Conservation (phyloP, 2,888 invertebrate species). For the Tryphoninae sp. region DNA sequence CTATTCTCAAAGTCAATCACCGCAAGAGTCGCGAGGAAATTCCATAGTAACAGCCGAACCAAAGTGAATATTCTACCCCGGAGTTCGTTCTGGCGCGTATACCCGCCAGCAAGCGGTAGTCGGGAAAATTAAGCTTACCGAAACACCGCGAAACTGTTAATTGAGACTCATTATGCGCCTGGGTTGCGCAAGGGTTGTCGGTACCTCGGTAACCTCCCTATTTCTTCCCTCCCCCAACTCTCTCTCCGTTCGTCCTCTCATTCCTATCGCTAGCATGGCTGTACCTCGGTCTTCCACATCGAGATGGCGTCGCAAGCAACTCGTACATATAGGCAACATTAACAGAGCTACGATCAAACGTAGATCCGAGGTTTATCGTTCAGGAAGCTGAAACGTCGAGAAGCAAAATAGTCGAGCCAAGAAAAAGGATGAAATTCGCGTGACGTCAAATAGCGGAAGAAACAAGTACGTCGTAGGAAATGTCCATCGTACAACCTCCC, state of each 20-base stretch:
- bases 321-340: background rate
- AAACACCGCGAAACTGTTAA: constrained; percentile 81
- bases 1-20: background rate
- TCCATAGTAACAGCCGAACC: constrained; percentile 14
- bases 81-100: constrained; percentile 31
- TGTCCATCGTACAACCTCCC: constrained; percentile 20
- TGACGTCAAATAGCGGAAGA: constrained; percentile 16
- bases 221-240: constrained; percentile 34
- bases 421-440: constrained; percentile 52
- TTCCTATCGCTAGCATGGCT: constrained; percentile 14
- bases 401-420: constrained; percentile 23
- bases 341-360: background rate
- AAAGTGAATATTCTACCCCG: constrained; percentile 32
- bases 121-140: constrained; percentile 78
- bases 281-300: background rate
- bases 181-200: constrained; percentile 61
- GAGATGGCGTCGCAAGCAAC: constrained; percentile 5
- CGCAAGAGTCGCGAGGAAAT: background rate
- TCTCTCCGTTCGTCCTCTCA: constrained; percentile 27
- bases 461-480: constrained; percentile 3
- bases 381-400: constrained; percentile 16
- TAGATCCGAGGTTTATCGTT: constrained; percentile 27
- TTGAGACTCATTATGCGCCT: constrained; percentile 80
- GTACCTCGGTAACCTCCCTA: constrained; percentile 54
- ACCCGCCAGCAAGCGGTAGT: constrained; percentile 15